These are phyloP conservation scores for Metopia argyrocephala DNA, from an alignment of 2,888 invertebrate species.

Conservation along the genomic window DNA sequence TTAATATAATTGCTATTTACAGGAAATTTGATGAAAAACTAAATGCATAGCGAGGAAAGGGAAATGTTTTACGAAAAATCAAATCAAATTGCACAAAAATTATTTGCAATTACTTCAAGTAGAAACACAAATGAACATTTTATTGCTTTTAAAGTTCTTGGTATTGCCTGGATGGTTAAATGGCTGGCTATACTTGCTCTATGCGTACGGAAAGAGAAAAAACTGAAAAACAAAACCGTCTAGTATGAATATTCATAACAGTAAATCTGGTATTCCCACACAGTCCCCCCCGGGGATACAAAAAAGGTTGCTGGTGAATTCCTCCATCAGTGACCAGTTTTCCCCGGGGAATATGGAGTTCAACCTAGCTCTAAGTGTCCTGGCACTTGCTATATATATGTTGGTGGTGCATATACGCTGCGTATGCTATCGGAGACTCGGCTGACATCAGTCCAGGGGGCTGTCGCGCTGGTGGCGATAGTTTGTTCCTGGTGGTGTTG, in stretches of 20 bases:
- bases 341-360: too few species aligned
- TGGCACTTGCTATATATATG: too few species aligned
- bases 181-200: background rate
- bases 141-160: background rate
- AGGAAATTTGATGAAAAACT: background rate
- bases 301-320: too few species aligned
- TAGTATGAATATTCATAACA: background rate
- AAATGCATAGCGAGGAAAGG: background rate
- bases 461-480: too few species aligned
- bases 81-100: constrained; percentile 58
- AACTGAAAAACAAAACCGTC: background rate
- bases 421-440: too few species aligned
- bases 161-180: background rate
- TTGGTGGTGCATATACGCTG: too few species aligned
- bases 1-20: background rate
- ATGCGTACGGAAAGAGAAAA: background rate
- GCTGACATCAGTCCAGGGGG: too few species aligned
- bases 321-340: too few species aligned
- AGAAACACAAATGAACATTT: constrained; percentile 23
- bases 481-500: too few species aligned
- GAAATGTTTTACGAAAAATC: constrained; percentile 36
- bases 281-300: too few species aligned
- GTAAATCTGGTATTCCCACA: background rate
- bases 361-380: too few species aligned
- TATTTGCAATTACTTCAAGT: constrained; percentile 60